phyloP scores from a whole-genome alignment of 23 tunicate species.

The Phallusia fumigata region DNA sequence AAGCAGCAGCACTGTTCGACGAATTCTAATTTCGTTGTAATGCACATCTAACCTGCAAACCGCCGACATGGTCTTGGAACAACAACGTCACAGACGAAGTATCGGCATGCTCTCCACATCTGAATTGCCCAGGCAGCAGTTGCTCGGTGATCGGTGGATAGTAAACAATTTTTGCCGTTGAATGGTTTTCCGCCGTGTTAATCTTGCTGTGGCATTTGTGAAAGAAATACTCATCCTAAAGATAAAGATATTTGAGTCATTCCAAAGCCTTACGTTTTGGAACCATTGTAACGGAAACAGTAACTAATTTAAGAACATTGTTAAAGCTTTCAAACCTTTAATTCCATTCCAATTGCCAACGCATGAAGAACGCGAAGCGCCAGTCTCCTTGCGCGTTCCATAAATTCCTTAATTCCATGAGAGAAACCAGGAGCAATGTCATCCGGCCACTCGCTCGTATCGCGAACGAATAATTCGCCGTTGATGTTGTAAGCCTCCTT shows the following conservation, averaged over 20 bases:
- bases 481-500: slow-evolving; percentile 53
- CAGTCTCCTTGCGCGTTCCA: slow-evolving; percentile 27
- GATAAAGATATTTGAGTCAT: too few species aligned
- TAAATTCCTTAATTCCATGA: slow-evolving; percentile 17
- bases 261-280: too few species aligned
- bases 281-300: background rate
- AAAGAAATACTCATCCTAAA: slow-evolving; percentile 38
- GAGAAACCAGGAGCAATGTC: slow-evolving; percentile 25
- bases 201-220: slow-evolving; percentile 42
- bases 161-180: slow-evolving; percentile 39
- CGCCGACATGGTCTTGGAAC: slow-evolving; percentile 69
- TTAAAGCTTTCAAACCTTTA: too few species aligned
- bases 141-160: slow-evolving; percentile 48
- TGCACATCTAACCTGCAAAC: slow-evolving; percentile 20
- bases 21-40: too few species aligned
- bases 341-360: slow-evolving; percentile 42
- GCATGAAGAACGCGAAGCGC: slow-evolving; percentile 28
- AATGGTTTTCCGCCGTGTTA: slow-evolving; percentile 20
- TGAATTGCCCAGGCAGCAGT: slow-evolving; percentile 19
- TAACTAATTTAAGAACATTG: too few species aligned
- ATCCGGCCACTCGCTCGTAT: slow-evolving; percentile 48
- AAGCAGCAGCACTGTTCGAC: too few species aligned
- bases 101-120: slow-evolving; percentile 62
- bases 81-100: slow-evolving; percentile 56
- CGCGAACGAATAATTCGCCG: background rate